Percentiles rank a stretch among this genome's conserved stretches.
phyloP scores from a whole-genome alignment of 2,113 vertebrate species.

The Smithornis capensis region DNA sequence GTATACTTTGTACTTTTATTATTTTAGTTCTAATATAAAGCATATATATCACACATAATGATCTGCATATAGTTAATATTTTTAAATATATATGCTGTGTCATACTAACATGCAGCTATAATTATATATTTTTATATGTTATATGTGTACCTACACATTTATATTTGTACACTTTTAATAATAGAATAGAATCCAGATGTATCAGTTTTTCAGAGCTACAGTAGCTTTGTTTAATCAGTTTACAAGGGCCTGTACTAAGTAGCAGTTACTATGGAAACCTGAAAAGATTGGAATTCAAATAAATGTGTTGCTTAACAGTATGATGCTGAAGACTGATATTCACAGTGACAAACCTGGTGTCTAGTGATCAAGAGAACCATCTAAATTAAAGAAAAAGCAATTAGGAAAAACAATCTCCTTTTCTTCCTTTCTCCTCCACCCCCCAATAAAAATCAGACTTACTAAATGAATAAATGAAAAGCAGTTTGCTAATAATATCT shows the following conservation, averaged over 20 bases:
- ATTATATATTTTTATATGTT: background rate
- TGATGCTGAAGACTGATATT: conserved; percentile 1
- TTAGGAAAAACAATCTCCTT: background rate
- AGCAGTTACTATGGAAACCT: conserved; percentile 60
- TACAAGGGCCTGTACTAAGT: conserved; percentile 1
- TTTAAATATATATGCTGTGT: background rate
- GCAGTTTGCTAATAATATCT: background rate
- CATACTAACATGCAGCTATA: background rate
- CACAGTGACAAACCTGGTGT: background rate
- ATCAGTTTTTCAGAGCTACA: background rate
- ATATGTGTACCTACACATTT: background rate
- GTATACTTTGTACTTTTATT: background rate
- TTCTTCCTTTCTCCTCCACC: accelerated
- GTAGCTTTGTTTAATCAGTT: conserved; percentile 33
- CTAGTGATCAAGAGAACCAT: background rate
- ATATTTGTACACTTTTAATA: background rate
- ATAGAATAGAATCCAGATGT: background rate
- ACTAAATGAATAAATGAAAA: background rate
- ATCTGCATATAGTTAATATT: background rate
- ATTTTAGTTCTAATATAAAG: background rate
- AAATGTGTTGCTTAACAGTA: conserved; percentile 10
- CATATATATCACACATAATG: background rate
- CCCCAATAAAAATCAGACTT: background rate
- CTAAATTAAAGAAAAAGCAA: background rate
- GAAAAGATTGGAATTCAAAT: conserved; percentile 5